Evolutionary conservation across 2,113 vertebrate genomes (phyloP), one percentile per base, ranked within the genome.

Genomic region (Procavia capensis): DNA sequence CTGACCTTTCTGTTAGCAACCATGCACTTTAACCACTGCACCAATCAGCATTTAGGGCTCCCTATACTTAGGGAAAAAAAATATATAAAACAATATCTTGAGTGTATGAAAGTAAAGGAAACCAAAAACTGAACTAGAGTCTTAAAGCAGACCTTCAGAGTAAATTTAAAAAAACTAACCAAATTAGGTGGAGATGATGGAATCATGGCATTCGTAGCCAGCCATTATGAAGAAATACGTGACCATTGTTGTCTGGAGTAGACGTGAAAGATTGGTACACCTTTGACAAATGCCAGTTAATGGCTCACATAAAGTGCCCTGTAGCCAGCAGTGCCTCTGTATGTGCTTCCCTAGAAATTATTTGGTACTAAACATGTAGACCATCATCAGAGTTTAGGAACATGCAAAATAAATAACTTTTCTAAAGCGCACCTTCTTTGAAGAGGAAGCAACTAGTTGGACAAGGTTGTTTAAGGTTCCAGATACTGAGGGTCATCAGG

Each of bases 301-400:
- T 47, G 72, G 41, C 82, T 95, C 39, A 76, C 63, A 45, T 80
- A 61, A 92, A 95, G 92, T 95, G 88, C 83, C 39, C 88, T 80
- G 82, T n/a, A 64, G 61, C 91, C 96, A 94, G 7, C 29, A 54
- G 91, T 96, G 94, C 86, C 75, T 95, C 92, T 96, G 54, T 36
- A 31, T 80, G 54, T 93, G 47, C 90, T 94, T 96, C 83, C 74
- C 82, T 89, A 54, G 72, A n/a, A 93, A 91, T 87, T 54, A 43
- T 54, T 36, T 16, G n/a, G 64, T 34, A 50, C 39, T 86, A 84
- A 64, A n/a, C 68, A 27, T 80, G n/a, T 81, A 86, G 63, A 59
- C 85, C 54, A 11, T 79, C 31, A 50, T 91, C 94, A 72, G 39
- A 83, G 36, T 95, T 87, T 79, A 39, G 39, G 20, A 76, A 70